Percentiles rank a stretch among this genome's conserved stretches.
Evolutionary conservation across 2,113 vertebrate species (phyloP).

Genomic region (Formicarius rufipectus): DNA sequence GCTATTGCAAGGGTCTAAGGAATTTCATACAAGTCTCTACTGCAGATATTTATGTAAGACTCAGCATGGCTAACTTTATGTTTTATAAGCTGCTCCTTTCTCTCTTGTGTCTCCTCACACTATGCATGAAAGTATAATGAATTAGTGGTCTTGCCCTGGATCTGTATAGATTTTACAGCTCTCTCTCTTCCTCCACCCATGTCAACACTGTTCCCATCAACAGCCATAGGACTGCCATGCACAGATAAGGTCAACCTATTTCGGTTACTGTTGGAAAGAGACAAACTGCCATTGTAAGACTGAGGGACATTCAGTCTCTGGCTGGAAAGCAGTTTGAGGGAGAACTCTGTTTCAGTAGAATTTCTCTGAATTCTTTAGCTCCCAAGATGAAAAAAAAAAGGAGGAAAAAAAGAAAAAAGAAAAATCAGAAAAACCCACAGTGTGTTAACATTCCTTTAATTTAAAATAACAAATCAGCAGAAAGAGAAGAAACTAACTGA

Average conservation of each 20-base stretch:
- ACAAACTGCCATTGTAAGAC: background rate
- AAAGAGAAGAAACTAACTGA: background rate
- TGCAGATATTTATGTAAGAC: background rate
- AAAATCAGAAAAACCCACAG: background rate
- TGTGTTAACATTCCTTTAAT: background rate
- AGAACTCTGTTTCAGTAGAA: background rate
- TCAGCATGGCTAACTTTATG: background rate
- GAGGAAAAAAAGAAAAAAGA: too few species aligned
- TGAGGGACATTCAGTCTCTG: background rate
- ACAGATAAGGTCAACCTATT: background rate
- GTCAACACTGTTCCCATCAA: background rate
- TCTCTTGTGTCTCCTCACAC: accelerated
- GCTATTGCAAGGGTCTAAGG: background rate
- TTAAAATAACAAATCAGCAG: background rate
- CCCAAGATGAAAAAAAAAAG: background rate
- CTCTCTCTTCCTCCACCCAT: background rate
- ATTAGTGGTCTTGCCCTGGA: background rate
- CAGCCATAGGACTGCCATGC: background rate
- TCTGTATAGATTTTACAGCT: background rate
- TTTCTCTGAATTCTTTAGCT: background rate
- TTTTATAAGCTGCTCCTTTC: background rate
- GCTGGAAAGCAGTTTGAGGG: background rate
- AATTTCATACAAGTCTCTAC: background rate
- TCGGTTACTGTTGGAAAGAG: background rate
- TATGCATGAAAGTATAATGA: background rate